Conservation (phyloP, 2,113 vertebrate species). For the Dunckerocampus dactyliophorus region DNA sequence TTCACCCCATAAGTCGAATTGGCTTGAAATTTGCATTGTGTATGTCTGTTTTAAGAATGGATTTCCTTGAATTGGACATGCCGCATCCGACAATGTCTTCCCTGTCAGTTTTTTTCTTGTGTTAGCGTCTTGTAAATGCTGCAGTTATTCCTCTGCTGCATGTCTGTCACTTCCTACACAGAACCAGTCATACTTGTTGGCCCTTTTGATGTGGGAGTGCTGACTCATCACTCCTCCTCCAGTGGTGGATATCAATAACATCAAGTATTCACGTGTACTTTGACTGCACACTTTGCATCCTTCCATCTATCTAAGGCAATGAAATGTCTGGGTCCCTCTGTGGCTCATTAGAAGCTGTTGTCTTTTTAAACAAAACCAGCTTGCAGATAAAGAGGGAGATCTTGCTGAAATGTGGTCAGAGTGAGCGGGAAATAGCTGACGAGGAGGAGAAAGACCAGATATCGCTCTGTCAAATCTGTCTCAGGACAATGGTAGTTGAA, state of each 20-base stretch:
- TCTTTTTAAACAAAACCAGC: slow-evolving; percentile 19
- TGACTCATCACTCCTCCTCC: slow-evolving; percentile 60
- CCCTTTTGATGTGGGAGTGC: slow-evolving; percentile 58
- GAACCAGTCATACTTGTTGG: slow-evolving; percentile 50
- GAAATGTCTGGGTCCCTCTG: slow-evolving; percentile 17
- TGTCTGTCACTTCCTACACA: slow-evolving; percentile 59
- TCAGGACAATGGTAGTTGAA: slow-evolving; percentile 49
- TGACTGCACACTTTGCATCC: slow-evolving; percentile 19
- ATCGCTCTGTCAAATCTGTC: slow-evolving; percentile 44
- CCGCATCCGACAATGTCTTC: background rate
- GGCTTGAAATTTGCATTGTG: too few relatives aligned
- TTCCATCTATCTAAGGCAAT: slow-evolving; percentile 19
- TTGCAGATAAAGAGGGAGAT: slow-evolving; percentile 34
- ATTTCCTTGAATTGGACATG: too few relatives aligned
- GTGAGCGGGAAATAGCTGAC: slow-evolving; percentile 31
- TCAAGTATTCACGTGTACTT: slow-evolving; percentile 33
- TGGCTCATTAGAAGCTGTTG: slow-evolving; percentile 34
- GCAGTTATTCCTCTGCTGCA: slow-evolving; percentile 35
- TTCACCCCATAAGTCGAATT: too few relatives aligned
- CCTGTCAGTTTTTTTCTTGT: background rate
- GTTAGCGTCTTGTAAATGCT: slow-evolving; percentile 28
- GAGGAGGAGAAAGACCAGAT: slow-evolving; percentile 21
- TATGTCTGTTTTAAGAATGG: too few relatives aligned
- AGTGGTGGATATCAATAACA: slow-evolving; percentile 38
- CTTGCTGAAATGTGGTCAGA: slow-evolving; percentile 42